These are phyloP conservation scores for Neoaliturus tenellus DNA, from an alignment of 2,888 invertebrate genomes.

Conservation along the genomic window DNA sequence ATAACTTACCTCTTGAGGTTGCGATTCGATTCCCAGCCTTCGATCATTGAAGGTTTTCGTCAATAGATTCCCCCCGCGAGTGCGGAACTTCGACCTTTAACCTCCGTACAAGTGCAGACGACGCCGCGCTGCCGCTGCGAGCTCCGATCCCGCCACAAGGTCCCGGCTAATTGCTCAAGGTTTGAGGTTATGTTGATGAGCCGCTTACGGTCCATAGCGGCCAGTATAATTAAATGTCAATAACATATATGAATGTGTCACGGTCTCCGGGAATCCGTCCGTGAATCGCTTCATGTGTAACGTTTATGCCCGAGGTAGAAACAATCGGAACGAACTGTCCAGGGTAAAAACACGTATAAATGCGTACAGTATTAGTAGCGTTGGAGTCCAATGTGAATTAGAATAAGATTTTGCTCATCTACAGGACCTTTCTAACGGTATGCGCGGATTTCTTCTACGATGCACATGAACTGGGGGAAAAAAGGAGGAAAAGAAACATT, in stretches of 20 bases:
- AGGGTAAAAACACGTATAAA: too few species aligned
- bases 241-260: background rate
- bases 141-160: background rate
- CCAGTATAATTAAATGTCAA: background rate
- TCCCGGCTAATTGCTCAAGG: background rate
- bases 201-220: background rate
- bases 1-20: background rate
- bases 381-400: too few species aligned
- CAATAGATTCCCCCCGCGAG: constrained; percentile 10
- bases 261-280: background rate
- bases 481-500: too few species aligned
- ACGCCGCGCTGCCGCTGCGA: background rate
- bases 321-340: too few species aligned
- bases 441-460: too few species aligned
- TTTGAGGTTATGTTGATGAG: constrained; percentile 23
- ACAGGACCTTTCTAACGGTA: too few species aligned
- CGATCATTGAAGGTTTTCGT: constrained; percentile 22
- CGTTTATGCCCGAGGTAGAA: too few species aligned
- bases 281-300: too few species aligned
- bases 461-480: too few species aligned
- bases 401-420: too few species aligned
- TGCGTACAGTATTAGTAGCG: too few species aligned
- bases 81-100: constrained; percentile 3
- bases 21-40: constrained; percentile 14
- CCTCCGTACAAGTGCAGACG: constrained; percentile 3